Evolutionary conservation across 2,113 vertebrate species (phyloP), one percentile per base, ranked within the genome.

Genomic region (Phylloscopus trochilus): DNA sequence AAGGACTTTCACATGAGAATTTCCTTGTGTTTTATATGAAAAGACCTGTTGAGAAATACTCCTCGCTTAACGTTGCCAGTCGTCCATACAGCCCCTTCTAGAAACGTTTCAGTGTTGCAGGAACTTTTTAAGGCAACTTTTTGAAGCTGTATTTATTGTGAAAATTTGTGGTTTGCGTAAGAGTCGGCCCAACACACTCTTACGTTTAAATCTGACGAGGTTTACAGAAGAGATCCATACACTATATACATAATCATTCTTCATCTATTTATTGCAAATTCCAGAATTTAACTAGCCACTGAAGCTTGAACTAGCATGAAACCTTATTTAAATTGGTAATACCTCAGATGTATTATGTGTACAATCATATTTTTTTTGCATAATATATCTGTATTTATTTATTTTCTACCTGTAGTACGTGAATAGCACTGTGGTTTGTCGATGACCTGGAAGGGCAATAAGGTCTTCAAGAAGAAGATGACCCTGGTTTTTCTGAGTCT

Each of bases 301-400:
- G 94, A 97, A 97, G 97, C 97, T 97, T 96, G 97, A 97, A 97
- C 94, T 94, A 96, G 95, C 94, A 83, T 80, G 96, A 74, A 95
- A 94, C 68, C 95, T 97, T 98, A 98, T 98, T 97, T 98, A 98
- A 98, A 98, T 97, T 93, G 98, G 96, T 97, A 88, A 98, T 98
- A 97, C 97, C 97, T 98, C 98, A 98, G 98, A 92, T 98, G 98
- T 98, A 97, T 98, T 98, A 92, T 92, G 94, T 96, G 97, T 98
- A 97, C 98, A 97, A 96, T 98, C 98, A 98, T 98, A 95, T 69
- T 84, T 62, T 62, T 73, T 98, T 97, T 97, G 96, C 92, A 96
- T 96, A 97, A 97, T 97, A 98, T 97, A 96, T 98, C 98, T 97
- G 97, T 98, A 98, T 99, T 99, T 99, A 99, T 99, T 99, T 99